These are phyloP conservation scores for Moxostoma hubbsi DNA, from an alignment of 2,797 vertebrate genomes.

Conservation along the genomic window DNA sequence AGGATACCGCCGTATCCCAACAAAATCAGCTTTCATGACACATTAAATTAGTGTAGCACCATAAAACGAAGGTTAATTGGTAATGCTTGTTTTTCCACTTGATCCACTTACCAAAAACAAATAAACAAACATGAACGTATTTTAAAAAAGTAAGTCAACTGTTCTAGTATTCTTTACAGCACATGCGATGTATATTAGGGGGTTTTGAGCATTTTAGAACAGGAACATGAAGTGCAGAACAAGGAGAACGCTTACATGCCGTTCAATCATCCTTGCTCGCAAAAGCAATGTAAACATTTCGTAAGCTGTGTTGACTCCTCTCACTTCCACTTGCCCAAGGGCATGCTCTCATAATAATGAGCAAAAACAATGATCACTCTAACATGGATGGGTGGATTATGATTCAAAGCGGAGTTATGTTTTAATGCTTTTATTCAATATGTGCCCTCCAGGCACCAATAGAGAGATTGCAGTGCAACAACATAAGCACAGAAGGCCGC, in stretches of 20 bases:
- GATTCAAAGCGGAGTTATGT: conserved; percentile 13
- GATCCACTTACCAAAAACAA: background rate
- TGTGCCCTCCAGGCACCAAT: conserved; percentile 18
- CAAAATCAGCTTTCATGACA: background rate
- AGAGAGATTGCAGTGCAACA: conserved; percentile 18
- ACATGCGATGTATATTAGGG: background rate
- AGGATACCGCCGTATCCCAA: background rate
- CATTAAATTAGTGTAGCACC: background rate
- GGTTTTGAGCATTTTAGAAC: background rate
- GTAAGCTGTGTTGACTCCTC: no score
- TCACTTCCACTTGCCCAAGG: background rate
- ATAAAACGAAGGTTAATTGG: background rate
- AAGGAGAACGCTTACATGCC: no score
- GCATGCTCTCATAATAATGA: conserved; percentile 10
- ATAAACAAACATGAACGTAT: background rate
- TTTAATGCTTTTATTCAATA: conserved; percentile 16
- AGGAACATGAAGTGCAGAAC: no score
- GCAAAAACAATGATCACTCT: background rate
- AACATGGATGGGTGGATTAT: no score
- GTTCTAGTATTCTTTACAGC: background rate
- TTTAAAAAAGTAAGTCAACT: background rate
- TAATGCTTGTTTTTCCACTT: background rate
- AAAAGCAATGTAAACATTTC: conserved; percentile 22
- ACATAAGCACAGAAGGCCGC: conserved; percentile 56
- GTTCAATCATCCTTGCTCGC: background rate